Percentiles rank a stretch among this genome's conserved stretches.
Conservation (phyloP, 1,140 invertebrate species). For the Procambarus clarkii region DNA sequence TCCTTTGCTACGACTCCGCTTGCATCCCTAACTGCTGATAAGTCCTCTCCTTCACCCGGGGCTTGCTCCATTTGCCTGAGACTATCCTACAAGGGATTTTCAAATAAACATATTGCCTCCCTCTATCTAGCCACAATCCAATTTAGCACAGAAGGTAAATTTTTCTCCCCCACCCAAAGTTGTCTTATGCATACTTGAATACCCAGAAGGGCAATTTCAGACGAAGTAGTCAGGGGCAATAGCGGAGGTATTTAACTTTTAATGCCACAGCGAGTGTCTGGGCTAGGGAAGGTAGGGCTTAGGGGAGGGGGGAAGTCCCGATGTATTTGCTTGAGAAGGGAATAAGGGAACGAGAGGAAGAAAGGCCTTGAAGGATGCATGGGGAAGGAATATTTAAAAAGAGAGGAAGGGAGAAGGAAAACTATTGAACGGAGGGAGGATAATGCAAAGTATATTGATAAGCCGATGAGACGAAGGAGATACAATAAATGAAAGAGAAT, state of each 20-base stretch:
- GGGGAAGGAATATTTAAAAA: too few relatives aligned
- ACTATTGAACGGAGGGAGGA: neutral
- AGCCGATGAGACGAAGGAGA: neutral
- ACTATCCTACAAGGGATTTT: constrained; percentile 55
- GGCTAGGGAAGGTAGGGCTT: neutral
- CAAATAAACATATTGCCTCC: constrained; percentile 69
- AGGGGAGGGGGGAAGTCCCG: neutral
- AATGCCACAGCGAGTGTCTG: constrained; percentile 54
- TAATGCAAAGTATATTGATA: neutral
- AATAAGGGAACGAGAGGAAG: neutral
- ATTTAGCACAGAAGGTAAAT: constrained; percentile 71
- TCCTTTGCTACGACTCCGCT: constrained; percentile 51
- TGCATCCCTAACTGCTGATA: constrained; percentile 68
- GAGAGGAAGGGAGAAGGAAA: constrained; percentile 9
- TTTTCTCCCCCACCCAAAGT: constrained; percentile 68
- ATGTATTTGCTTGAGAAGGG: constrained; percentile 25
- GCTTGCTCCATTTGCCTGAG: neutral
- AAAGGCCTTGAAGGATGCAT: too few relatives aligned
- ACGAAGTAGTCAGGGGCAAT: constrained; percentile 66
- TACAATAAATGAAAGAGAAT: too few relatives aligned
- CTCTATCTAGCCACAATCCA: constrained; percentile 72
- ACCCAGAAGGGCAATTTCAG: constrained; percentile 64
- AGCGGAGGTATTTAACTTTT: constrained; percentile 70
- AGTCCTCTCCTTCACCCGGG: constrained; percentile 18
- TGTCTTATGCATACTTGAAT: constrained; percentile 72